These are phyloP conservation scores for Pocillopora grandis DNA, from an alignment of 92 coral and sea anemone species.

Conservation along the genomic window DNA sequence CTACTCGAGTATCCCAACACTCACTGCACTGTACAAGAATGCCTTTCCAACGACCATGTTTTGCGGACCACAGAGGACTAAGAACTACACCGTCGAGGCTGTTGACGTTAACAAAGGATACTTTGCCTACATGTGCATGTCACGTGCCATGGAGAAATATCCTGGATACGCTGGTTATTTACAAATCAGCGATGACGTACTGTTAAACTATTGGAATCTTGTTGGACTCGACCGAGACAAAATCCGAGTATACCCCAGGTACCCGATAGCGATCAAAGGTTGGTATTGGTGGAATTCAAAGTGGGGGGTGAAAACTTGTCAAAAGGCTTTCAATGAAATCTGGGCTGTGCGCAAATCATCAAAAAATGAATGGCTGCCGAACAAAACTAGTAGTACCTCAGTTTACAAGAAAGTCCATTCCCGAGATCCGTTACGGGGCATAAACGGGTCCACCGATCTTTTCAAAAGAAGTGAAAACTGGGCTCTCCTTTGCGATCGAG, in stretches of 20 bases:
- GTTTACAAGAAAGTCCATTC: neutral
- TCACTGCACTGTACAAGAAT: constrained; percentile 59
- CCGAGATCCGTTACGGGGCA: constrained; percentile 28
- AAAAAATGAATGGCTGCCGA: constrained; percentile 12
- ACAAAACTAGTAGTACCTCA: neutral
- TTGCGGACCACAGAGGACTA: constrained; percentile 66
- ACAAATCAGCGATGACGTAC: constrained; percentile 80
- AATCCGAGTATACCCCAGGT: constrained; percentile 85
- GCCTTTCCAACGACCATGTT: constrained; percentile 74
- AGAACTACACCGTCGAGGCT: constrained; percentile 54
- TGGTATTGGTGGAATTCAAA: constrained; percentile 92
- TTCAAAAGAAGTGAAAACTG: constrained; percentile 65
- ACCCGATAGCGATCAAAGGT: constrained; percentile 40
- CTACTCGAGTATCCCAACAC: constrained; percentile 68
- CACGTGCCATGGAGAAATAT: constrained; percentile 78
- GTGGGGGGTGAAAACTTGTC: constrained; percentile 77
- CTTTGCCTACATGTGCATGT: constrained; percentile 75
- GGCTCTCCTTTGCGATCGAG: constrained; percentile 57
- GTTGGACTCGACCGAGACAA: constrained; percentile 47
- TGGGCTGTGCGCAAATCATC: neutral
- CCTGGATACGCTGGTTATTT: constrained; percentile 76
- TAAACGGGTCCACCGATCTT: constrained; percentile 29
- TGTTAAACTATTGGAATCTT: constrained; percentile 86
- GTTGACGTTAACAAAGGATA: constrained; percentile 69
- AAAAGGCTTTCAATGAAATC: constrained; percentile 52